Conservation (phyloP, 2,113 vertebrate species). For the Phoxinus phoxinus region DNA sequence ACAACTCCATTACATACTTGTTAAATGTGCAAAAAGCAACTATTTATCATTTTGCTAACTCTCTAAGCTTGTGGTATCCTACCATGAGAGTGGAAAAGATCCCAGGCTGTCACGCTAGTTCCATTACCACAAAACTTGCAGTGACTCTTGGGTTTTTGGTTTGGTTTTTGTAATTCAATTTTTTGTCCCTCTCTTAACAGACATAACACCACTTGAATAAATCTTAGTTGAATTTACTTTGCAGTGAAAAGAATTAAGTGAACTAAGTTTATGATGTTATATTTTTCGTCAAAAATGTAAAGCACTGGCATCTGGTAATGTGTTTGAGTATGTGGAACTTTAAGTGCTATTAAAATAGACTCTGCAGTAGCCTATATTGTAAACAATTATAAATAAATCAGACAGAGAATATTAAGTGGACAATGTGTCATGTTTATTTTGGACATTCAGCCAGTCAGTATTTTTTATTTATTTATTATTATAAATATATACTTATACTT, state of each 20-base stretch:
- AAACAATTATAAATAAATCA: background rate
- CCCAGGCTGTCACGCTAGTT: background rate
- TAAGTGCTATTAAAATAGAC: background rate
- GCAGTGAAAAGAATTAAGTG: background rate
- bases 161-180: background rate
- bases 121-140: constrained; percentile 20
- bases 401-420: background rate
- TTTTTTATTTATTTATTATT: background rate
- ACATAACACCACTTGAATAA: background rate
- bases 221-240: background rate
- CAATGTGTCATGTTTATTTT: background rate
- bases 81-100: background rate
- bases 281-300: background rate
- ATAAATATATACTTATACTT: background rate
- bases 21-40: background rate
- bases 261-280: background rate
- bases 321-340: background rate
- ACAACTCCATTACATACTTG: background rate
- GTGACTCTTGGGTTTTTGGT: constrained; percentile 32
- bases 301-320: background rate
- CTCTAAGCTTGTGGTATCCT: background rate
- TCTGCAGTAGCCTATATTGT: too few species aligned
- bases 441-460: background rate
- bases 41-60: background rate
- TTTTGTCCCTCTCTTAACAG: background rate